phyloP scores from a whole-genome alignment of 2,113 vertebrate species.

The Pomatorhinus ruficollis region DNA sequence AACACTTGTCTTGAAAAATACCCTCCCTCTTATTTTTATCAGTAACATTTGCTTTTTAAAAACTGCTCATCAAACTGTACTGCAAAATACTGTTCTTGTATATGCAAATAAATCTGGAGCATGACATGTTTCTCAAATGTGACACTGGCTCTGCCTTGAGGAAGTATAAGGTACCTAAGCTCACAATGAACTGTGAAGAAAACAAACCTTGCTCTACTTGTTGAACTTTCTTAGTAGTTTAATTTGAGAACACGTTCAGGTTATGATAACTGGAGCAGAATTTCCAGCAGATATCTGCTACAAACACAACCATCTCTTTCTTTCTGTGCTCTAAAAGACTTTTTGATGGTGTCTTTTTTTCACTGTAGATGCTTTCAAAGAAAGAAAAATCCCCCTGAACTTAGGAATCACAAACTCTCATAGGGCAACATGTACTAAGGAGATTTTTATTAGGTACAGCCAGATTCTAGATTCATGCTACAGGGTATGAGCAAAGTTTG shows the following conservation, averaged over 20 bases:
- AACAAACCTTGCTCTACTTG: background rate
- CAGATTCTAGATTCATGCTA: background rate
- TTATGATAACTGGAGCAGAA: background rate
- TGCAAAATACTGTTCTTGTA: background rate
- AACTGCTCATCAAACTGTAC: background rate
- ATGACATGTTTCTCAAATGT: background rate
- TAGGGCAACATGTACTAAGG: background rate
- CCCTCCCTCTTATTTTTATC: background rate
- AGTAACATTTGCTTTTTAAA: background rate
- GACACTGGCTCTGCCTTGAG: background rate
- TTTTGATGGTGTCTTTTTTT: background rate
- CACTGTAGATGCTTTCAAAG: background rate
- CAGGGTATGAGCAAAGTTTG: background rate
- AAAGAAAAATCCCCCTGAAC: background rate
- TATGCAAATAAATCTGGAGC: conserved; percentile 1
- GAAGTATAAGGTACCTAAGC: background rate
- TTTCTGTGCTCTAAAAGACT: background rate
- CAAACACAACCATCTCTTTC: background rate
- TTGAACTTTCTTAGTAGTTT: background rate
- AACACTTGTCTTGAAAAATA: background rate
- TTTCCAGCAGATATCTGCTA: conserved; percentile 1
- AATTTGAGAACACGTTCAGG: background rate
- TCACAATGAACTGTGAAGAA: background rate
- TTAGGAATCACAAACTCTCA: background rate
- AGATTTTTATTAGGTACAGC: background rate